phyloP scores from a whole-genome alignment of 1,140 invertebrate genomes.

The Rhopalosiphum padi region DNA sequence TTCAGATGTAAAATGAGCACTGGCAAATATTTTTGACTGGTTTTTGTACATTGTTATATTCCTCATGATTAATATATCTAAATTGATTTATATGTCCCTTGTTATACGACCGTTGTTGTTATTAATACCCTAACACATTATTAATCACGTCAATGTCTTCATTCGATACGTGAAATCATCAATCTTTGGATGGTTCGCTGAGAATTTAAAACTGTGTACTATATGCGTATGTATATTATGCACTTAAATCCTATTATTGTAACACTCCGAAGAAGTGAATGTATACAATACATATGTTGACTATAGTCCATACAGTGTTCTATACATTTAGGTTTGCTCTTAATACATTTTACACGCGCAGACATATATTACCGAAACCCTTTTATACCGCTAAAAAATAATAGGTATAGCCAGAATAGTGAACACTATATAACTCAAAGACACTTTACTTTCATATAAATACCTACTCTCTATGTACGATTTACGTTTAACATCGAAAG shows the following conservation, averaged over 20 bases:
- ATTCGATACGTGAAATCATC: neutral
- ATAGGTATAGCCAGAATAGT: neutral
- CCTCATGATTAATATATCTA: neutral
- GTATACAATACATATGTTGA: neutral
- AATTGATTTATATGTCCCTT: neutral
- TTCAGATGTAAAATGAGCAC: neutral
- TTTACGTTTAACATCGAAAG: neutral
- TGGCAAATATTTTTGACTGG: neutral
- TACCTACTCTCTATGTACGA: neutral
- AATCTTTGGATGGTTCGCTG: neutral
- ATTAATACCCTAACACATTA: neutral
- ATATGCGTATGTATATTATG: neutral
- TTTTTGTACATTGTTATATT: neutral
- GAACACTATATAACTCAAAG: neutral
- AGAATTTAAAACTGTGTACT: neutral
- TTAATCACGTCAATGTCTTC: neutral
- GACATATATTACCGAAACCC: neutral
- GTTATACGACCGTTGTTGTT: no score
- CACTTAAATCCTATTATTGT: constrained; percentile 2
- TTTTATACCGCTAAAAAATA: neutral
- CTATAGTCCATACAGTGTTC: neutral
- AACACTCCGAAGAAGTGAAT: neutral
- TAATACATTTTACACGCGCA: neutral
- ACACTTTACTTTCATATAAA: neutral
- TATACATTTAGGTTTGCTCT: neutral